Base-by-base conservation (phyloP, 1,140 invertebrate species). In the Drosophila bocqueti region DNA sequence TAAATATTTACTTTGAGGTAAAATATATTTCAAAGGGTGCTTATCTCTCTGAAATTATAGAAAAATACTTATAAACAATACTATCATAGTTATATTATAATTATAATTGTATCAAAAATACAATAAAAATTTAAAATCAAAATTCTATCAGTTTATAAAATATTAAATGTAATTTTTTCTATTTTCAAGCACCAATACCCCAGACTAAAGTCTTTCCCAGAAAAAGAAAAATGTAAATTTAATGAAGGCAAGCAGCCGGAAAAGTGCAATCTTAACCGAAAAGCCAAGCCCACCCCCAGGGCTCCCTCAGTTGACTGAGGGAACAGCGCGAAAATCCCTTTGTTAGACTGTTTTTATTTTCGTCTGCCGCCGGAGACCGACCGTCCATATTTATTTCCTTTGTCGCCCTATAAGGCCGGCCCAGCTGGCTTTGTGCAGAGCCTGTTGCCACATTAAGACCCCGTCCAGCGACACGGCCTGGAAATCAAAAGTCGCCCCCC, bases 281-380 rank as follows among this genome's bases (percentile, higher is more conserved):
- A 85, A 77, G 66, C 59, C 73, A 68, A 55, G 40, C 21, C 60
- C 42, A 29, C 21, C 54, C 38, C 43, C 38, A 42, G 55, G 29
- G n/a, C 46, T 21, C 11, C 2, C 4, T 38, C 18, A 65, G 57
- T 66, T 67, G 49, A 50, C 26, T 45, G 61, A 76, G 74, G 69
- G 65, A 62, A 81, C 79, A 84, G 68, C 81, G 78, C 82, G 75
- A 90, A 89, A 89, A 89, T 89, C 74, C 81, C 82, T 90, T 85
- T 89, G 86, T 89, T 90, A 84, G 74, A 54, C 59, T 89, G 85
- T 89, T 89, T 89, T 89, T 89, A 90, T 89, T 89, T 90, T 89
- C 74, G 82, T 89, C 85, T 90, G 85, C 67, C 58, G 57, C 66
- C 66, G 76, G 72, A 62, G 76, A 63, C 73, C 73, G 77, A 63